phyloP scores from a whole-genome alignment of 92 coral and sea anemone species.

The Umimayanthus kanabou region DNA sequence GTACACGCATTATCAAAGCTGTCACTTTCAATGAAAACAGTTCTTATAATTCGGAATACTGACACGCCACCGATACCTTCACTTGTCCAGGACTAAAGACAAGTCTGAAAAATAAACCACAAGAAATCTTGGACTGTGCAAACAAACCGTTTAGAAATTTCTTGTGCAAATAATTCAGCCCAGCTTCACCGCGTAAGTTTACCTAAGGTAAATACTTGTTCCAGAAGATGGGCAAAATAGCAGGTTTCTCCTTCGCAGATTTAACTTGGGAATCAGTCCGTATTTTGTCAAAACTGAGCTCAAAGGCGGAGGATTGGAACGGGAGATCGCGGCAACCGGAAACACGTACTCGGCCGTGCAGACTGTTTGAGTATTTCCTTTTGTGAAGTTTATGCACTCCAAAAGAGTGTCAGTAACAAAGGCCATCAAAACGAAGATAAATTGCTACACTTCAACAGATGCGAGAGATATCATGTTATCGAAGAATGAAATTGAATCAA shows the following conservation, averaged over 20 bases:
- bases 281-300: neutral
- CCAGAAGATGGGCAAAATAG: neutral
- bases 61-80: neutral
- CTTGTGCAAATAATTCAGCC: slow-evolving; percentile 20
- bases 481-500: neutral
- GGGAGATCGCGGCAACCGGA: neutral
- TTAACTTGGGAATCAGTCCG: neutral
- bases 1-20: neutral
- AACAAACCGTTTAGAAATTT: slow-evolving; percentile 1
- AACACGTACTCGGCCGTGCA: neutral
- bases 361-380: slow-evolving; percentile 22
- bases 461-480: slow-evolving; percentile 30
- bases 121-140: neutral
- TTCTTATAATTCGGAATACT: neutral
- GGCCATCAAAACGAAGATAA: slow-evolving; percentile 18
- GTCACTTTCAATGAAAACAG: neutral
- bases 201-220: neutral
- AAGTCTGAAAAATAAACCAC: neutral
- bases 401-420: slow-evolving; percentile 10
- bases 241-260: neutral
- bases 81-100: no score
- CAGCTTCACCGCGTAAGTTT: neutral
- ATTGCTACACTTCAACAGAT: slow-evolving; percentile 12
- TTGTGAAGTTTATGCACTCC: neutral
- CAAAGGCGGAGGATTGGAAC: neutral